A percentile compares a stretch with the other conserved stretches of the same genome.
Evolutionary conservation across 2,113 vertebrate genomes (phyloP).

Genomic region (Cryptotis parvus): DNA sequence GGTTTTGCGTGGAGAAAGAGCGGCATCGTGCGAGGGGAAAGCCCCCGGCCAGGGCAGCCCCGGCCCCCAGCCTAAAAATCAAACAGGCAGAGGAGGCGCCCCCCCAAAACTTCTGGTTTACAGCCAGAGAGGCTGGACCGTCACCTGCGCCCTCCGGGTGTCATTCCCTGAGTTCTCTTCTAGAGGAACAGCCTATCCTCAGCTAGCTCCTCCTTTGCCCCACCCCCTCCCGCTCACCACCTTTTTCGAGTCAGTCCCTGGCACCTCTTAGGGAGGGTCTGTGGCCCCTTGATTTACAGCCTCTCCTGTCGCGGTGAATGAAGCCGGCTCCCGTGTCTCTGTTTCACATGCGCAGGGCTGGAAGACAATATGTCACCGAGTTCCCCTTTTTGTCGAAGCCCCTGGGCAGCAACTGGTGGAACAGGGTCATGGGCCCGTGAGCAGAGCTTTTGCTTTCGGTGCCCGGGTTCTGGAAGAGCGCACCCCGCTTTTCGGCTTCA

Average conservation of each 20-base stretch:
- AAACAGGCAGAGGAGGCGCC: neutral
- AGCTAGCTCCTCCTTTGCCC: neutral
- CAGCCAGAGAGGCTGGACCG: neutral
- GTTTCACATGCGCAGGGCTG: neutral
- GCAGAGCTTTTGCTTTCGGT: neutral
- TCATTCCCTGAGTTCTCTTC: neutral
- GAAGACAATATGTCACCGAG: neutral
- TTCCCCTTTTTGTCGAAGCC: neutral
- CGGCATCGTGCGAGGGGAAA: constrained; percentile 10
- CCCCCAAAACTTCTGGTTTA: neutral
- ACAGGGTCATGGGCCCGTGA: neutral
- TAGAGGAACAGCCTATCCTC: neutral
- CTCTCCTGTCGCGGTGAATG: neutral
- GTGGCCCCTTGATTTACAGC: neutral
- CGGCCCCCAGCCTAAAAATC: constrained; percentile 3
- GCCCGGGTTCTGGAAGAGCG: neutral
- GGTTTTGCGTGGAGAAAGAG: neutral
- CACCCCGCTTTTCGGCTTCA: neutral
- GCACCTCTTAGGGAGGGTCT: neutral
- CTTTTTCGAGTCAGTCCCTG: neutral
- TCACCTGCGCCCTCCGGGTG: rapidly evolving
- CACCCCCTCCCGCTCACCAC: neutral
- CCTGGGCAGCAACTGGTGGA: neutral
- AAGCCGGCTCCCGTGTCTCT: neutral
- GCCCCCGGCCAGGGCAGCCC: neutral